phyloP scores from a whole-genome alignment of 2,113 vertebrate genomes.

The Vulpes vulpes region DNA sequence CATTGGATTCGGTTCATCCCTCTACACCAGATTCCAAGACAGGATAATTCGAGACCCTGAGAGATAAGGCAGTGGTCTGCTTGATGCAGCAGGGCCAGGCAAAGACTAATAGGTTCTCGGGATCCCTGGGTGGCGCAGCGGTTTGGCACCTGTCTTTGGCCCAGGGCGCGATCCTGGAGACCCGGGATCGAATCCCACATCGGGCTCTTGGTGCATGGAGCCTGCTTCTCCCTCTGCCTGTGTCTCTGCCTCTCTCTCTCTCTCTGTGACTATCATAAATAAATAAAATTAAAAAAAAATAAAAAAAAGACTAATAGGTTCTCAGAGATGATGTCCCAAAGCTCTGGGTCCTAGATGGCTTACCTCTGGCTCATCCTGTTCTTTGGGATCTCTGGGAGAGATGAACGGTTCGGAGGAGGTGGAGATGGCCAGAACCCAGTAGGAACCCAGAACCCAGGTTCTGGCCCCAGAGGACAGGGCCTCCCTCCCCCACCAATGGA shows the following conservation, averaged over 20 bases:
- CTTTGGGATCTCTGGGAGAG: background rate
- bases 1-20: background rate
- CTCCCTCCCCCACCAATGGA: background rate
- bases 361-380: background rate
- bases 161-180: too few species aligned
- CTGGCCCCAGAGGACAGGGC: background rate
- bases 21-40: background rate
- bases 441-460: background rate
- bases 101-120: background rate
- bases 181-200: too few species aligned
- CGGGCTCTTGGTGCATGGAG: too few species aligned
- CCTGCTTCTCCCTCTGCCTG: too few species aligned
- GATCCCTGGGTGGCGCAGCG: too few species aligned
- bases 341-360: background rate
- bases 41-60: background rate
- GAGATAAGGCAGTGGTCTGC: background rate
- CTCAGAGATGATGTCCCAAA: background rate
- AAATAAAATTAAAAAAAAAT: too few species aligned
- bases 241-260: too few species aligned
- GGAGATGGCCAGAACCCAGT: background rate
- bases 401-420: background rate
- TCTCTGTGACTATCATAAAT: too few species aligned
- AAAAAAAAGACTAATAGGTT: background rate
- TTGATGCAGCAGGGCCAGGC: background rate
- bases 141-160: too few species aligned